Percentiles rank a stretch among this genome's conserved stretches.
Conservation (phyloP, 2,113 vertebrate species). For the Embiotoca jacksoni region DNA sequence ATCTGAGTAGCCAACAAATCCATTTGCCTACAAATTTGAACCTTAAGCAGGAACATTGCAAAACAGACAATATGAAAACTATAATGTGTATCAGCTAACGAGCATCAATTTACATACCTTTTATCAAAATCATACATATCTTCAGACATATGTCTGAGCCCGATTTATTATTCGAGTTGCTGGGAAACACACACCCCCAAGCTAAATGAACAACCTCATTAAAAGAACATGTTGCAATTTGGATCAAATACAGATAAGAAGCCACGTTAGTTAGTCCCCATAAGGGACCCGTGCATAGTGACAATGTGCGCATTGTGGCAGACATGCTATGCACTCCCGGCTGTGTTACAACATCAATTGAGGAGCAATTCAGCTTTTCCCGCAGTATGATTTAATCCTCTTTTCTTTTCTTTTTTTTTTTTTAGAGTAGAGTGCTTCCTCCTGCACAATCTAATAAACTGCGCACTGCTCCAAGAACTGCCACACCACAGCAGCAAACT, state of each 20-base stretch:
- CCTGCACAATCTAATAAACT: slow-evolving; percentile 75
- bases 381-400: slow-evolving; percentile 71
- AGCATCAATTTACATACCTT: background rate
- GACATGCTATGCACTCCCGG: slow-evolving; percentile 30
- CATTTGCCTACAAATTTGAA: too few species aligned
- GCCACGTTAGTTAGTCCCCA: slow-evolving; percentile 64
- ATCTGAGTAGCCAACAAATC: too few species aligned
- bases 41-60: background rate
- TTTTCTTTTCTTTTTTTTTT: slow-evolving; percentile 72
- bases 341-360: slow-evolving; percentile 67
- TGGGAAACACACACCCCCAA: slow-evolving; percentile 38
- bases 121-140: background rate
- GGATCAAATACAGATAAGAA: slow-evolving; percentile 78
- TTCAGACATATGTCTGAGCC: slow-evolving; percentile 7
- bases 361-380: slow-evolving; percentile 69
- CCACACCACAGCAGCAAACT: slow-evolving; percentile 48
- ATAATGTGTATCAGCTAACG: background rate
- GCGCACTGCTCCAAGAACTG: slow-evolving; percentile 59
- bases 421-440: slow-evolving; percentile 62
- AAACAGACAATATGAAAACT: background rate
- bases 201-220: slow-evolving; percentile 68
- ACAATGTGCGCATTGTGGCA: slow-evolving; percentile 48
- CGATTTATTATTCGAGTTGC: slow-evolving; percentile 46
- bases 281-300: slow-evolving; percentile 59
- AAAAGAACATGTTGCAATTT: slow-evolving; percentile 79